Base-by-base conservation (phyloP, 2,888 invertebrate genomes). In the Anthophora plumipes region DNA sequence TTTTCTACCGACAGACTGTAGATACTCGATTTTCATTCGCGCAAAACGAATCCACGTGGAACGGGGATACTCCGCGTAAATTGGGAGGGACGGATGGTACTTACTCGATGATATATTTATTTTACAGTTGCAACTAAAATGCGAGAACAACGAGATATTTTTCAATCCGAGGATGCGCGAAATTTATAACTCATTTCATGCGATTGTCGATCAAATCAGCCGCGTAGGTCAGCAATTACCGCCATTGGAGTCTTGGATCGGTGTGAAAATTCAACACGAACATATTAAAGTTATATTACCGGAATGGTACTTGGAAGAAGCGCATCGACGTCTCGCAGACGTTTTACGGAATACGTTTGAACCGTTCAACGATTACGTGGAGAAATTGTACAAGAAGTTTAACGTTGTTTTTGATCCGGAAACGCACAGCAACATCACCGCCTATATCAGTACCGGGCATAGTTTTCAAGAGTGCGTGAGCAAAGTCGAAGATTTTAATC, bases 301-400 rank as follows among this genome's bases (percentile, higher is more conserved):
- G 5, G 80, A 90, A 25, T 90, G 91, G 90, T 93, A 90, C 71
- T 67, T 91, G 72, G 94, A 94, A 59, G 94, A 95, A 82, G 94
- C 94, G 0, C 94, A 95, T 77, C 86, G 94, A 48, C 92, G 94
- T 85, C 92, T 97, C 17, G 94, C 94, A 69, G 83, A 91, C 0
- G 94, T 95, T 80, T 92, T 97, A 39, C 90, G 94, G 9, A 83
- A 87, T 20, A 94, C 96, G 0, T 96, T 95, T 87, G 85, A 92
- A 54, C 95, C 96, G 0, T 92, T 97, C 9, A 91, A 93, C 25
- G 89, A 93, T 17, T 96, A 96, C 90, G 92, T 96, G 20, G 90
- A 94, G 0, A 86, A 89, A 1, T 93, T 96, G 75, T 94, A 95
- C 52, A 80, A 92, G 12, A 94, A 95, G 86, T 97, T 96, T 88